These are phyloP conservation scores for Centroberyx gerrardi DNA, from an alignment of 2,797 vertebrate genomes.

Conservation along the genomic window DNA sequence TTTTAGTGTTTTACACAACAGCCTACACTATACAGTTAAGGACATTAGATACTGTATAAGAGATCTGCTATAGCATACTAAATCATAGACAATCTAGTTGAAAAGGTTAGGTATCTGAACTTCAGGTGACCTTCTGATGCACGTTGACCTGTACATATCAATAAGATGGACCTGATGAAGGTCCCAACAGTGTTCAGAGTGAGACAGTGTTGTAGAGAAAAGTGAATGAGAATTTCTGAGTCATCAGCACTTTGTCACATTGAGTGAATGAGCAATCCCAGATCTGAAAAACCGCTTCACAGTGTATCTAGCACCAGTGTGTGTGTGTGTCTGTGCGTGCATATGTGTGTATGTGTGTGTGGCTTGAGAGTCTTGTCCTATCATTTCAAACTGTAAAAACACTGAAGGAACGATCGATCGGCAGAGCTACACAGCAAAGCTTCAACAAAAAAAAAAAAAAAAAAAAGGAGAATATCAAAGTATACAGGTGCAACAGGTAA, in stretches of 20 bases:
- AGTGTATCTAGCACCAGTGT: conserved; percentile 99
- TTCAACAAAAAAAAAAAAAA: conserved; percentile 89
- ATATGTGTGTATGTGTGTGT: conserved; percentile 75
- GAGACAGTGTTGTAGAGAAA: conserved; percentile 71
- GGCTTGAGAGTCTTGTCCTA: conserved; percentile 72
- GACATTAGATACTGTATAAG: conserved; percentile 76
- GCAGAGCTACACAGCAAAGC: conserved; percentile 85
- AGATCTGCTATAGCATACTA: conserved; percentile 71
- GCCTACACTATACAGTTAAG: conserved; percentile 81
- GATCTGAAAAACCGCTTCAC: conserved; percentile 92
- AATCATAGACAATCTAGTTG: conserved; percentile 59
- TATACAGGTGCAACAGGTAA: conserved; percentile 95
- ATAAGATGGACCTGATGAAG: conserved; percentile 39
- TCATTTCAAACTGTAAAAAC: conserved; percentile 76
- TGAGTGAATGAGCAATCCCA: conserved; percentile 87
- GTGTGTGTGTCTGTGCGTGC: conserved; percentile 89
- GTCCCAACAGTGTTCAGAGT: conserved; percentile 73
- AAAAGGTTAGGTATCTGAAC: conserved; percentile 55
- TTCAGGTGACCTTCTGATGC: conserved; percentile 51
- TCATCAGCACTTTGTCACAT: conserved; percentile 79
- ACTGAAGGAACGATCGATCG: conserved; percentile 74
- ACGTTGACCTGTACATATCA: conserved; percentile 53
- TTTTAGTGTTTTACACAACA: conserved; percentile 86
- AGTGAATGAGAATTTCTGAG: conserved; percentile 64
- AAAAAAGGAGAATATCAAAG: conserved; percentile 88